A percentile compares a stretch with the other conserved stretches of the same genome.
These are phyloP conservation scores for Hydractinia echinata DNA, from an alignment of 30 jellyfish, hydroid and myxozoan genomes.

Conservation along the genomic window DNA sequence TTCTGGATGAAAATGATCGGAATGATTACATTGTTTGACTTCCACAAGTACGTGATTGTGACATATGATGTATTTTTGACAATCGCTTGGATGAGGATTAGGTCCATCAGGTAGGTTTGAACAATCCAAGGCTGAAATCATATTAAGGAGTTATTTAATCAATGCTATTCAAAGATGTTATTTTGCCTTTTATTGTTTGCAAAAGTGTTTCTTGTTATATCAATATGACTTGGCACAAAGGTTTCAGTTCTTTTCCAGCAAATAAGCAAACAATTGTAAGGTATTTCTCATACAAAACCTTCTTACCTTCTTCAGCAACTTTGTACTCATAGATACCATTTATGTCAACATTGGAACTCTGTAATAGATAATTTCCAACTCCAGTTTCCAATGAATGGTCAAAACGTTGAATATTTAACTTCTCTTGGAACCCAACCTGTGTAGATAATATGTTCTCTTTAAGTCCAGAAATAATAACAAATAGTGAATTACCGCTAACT, in stretches of 20 bases:
- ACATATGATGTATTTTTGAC: background rate
- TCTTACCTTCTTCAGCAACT: slow-evolving; percentile 9
- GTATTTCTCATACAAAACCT: background rate
- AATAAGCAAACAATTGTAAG: too few relatives aligned
- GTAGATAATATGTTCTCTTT: background rate
- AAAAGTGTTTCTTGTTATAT: too few relatives aligned
- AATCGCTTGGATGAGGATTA: slow-evolving; percentile 4
- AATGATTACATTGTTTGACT: background rate
- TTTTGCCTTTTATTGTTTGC: too few relatives aligned
- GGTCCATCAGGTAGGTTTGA: background rate
- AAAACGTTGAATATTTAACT: background rate
- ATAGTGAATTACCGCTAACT: too few relatives aligned
- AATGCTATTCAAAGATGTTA: background rate
- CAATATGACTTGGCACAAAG: too few relatives aligned
- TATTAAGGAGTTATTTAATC: background rate
- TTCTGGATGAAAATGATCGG: background rate
- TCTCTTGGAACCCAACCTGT: slow-evolving; percentile 8
- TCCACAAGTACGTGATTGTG: background rate
- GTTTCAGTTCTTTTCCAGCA: too few relatives aligned
- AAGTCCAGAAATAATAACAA: too few relatives aligned
- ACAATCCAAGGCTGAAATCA: background rate
- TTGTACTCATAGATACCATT: background rate
- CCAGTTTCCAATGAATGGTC: background rate
- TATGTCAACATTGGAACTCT: background rate
- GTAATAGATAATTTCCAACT: background rate